Percentiles rank a stretch among this genome's conserved stretches.
Conservation (phyloP, 2,888 invertebrate species). For the Cephus rjabovi region DNA sequence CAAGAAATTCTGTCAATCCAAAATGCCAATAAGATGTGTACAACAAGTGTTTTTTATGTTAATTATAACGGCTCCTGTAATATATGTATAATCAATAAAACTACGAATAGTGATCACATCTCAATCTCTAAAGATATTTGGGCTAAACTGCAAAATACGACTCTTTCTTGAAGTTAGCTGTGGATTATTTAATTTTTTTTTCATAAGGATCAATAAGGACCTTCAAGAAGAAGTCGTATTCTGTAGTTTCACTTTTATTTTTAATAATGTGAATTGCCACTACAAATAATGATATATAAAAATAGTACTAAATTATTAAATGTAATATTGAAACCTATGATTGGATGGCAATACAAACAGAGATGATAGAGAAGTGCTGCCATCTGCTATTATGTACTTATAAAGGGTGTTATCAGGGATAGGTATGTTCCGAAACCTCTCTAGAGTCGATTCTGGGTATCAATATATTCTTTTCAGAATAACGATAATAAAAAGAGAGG, state of each 20-base stretch:
- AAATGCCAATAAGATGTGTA: not conserved
- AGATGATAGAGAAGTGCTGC: not conserved
- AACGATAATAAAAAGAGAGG: too few species aligned
- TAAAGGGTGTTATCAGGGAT: not conserved
- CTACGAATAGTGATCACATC: not conserved
- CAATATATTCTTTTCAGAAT: too few species aligned
- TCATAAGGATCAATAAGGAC: too few species aligned
- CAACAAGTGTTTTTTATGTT: not conserved
- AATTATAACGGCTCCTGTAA: not conserved
- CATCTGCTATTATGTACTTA: not conserved
- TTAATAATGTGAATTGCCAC: not conserved
- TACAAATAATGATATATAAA: not conserved
- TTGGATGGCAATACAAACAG: not conserved
- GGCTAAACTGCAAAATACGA: too few species aligned
- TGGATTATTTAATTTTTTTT: too few species aligned
- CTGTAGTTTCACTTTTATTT: too few species aligned
- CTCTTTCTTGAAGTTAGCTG: too few species aligned
- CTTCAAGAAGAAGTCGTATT: too few species aligned
- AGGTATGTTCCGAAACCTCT: too few species aligned
- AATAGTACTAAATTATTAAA: not conserved
- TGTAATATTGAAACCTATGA: not conserved
- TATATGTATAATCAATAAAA: not conserved
- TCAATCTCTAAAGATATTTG: too few species aligned
- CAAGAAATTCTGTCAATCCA: not conserved
- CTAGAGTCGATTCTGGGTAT: too few species aligned